Conservation (phyloP, 2,113 vertebrate genomes). For the Nannobrachium achirus region DNA sequence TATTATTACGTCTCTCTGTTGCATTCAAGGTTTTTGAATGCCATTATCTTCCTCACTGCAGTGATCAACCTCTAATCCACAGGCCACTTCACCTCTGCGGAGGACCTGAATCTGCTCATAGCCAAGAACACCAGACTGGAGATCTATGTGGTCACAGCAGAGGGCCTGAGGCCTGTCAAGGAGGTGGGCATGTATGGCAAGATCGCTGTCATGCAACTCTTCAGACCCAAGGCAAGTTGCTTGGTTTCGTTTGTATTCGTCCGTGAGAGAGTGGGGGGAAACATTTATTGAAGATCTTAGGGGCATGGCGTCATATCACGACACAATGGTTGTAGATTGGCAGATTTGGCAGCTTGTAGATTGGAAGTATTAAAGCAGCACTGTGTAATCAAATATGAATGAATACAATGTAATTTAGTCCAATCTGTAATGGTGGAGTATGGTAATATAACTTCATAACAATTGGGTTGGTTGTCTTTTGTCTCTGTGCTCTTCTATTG, state of each 20-base stretch:
- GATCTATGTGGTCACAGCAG: conserved; percentile 96
- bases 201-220: conserved; percentile 97
- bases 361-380: too few relatives aligned
- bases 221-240: conserved; percentile 90
- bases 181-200: conserved; percentile 99
- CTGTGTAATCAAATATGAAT: not conserved
- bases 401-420: too few relatives aligned
- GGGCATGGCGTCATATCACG: too few relatives aligned
- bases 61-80: not conserved
- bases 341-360: too few relatives aligned
- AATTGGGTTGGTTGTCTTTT: too few relatives aligned
- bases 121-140: conserved; percentile 98
- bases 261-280: not conserved
- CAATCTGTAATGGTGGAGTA: too few relatives aligned
- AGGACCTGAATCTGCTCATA: conserved; percentile 95
- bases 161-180: conserved; percentile 97
- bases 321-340: too few relatives aligned
- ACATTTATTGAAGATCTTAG: not conserved
- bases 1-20: too few relatives aligned
- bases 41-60: too few relatives aligned
- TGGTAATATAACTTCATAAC: too few relatives aligned
- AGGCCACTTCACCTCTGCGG: conserved; percentile 97
- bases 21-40: too few relatives aligned
- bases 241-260: not conserved
- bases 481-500: too few relatives aligned